phyloP scores from a whole-genome alignment of 2,113 vertebrate genomes.

The Peromyscus leucopus region DNA sequence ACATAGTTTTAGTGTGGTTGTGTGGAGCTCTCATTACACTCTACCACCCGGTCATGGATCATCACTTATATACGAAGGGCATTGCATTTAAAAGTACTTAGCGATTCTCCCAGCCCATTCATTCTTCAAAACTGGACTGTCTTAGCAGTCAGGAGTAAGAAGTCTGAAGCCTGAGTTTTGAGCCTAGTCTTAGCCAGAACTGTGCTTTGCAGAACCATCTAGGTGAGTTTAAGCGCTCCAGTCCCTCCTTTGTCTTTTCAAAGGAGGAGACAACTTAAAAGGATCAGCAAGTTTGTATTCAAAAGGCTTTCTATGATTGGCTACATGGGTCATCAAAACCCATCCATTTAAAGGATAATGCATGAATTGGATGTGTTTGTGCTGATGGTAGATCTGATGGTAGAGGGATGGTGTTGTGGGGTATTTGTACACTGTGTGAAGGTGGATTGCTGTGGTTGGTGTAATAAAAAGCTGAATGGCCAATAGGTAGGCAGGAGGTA shows the following conservation, averaged over 20 bases:
- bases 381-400: background rate
- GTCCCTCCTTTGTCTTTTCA: background rate
- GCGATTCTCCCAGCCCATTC: background rate
- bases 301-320: background rate
- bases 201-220: background rate
- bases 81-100: background rate
- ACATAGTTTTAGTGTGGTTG: background rate
- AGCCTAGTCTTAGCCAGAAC: background rate
- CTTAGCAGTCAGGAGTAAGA: background rate
- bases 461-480: background rate
- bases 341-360: constrained; percentile 10
- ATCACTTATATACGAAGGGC: constrained; percentile 5
- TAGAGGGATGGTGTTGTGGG: background rate
- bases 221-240: background rate
- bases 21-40: background rate
- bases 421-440: background rate
- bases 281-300: background rate
- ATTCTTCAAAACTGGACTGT: constrained; percentile 33
- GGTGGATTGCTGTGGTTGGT: background rate
- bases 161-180: background rate
- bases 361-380: background rate
- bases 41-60: constrained; percentile 38
- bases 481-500: background rate
- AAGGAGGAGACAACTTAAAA: constrained; percentile 36
- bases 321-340: background rate